A percentile compares a stretch with the other conserved stretches of the same genome.
Conservation (phyloP, 2,113 vertebrate species). For the Pao palembangensis region DNA sequence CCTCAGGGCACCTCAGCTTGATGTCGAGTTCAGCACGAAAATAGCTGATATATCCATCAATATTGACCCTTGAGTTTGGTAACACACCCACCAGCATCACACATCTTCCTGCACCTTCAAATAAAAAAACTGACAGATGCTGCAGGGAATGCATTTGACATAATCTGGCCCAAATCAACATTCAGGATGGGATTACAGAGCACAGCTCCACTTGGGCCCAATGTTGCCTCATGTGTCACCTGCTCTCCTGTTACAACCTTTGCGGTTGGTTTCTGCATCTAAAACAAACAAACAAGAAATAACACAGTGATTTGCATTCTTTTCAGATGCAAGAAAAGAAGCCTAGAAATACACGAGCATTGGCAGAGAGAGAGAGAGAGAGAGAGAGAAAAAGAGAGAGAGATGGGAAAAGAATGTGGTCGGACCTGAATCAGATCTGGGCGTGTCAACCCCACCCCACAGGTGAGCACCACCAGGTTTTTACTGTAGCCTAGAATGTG, state of each 20-base stretch:
- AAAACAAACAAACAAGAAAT: not conserved
- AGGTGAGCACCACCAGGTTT: slow-evolving; percentile 18
- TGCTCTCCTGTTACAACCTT: too few relatives aligned
- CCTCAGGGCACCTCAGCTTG: too few relatives aligned
- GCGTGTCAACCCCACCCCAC: slow-evolving; percentile 41
- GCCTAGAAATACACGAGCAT: not conserved
- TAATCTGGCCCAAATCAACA: not conserved
- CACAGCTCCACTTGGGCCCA: not conserved
- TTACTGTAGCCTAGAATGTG: not conserved
- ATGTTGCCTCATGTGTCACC: not conserved
- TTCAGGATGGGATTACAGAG: too few relatives aligned
- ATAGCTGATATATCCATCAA: too few relatives aligned
- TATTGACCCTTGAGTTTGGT: too few relatives aligned
- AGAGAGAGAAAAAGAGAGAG: slow-evolving; percentile 1
- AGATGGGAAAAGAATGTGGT: slow-evolving; percentile 52
- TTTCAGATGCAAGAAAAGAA: not conserved
- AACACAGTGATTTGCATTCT: not conserved
- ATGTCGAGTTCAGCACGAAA: too few relatives aligned
- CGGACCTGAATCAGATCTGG: slow-evolving; percentile 45
- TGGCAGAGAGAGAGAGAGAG: not conserved
- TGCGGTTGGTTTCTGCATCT: not conserved
- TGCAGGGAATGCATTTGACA: too few relatives aligned
- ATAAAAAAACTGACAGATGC: too few relatives aligned
- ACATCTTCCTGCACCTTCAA: too few relatives aligned
- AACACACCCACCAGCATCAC: too few relatives aligned